Base-by-base conservation (phyloP, 2,797 vertebrate genomes). In the Danio albolineatus region DNA sequence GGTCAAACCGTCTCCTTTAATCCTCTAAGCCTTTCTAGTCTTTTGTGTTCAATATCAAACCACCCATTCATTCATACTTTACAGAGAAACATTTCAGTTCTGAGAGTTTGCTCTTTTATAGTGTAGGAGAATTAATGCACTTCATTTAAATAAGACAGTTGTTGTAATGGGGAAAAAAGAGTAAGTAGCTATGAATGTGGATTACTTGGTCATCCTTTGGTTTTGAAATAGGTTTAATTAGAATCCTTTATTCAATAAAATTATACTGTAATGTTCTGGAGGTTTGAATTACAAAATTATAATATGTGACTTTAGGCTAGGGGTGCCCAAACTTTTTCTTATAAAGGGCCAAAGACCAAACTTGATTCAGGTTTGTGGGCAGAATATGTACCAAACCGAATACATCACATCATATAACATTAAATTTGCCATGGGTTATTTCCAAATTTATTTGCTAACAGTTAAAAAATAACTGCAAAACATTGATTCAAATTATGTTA, bases 1-100 rank as follows among this genome's bases (percentile, higher is more conserved):
- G 94, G 91, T 14, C 57, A 51, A 28, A 6, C 21, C 3, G 3
- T 76, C 19, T 74, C 7, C 56, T 73, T 36, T n/a, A n/a, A n/a
- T 13, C 39, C 9, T 41, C 46, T 21, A 6, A 36, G 46, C 12
- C 53, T 53, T 53, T 41, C 49, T 41, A 54, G 28, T 8, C n/a
- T 70, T 70, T 13, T 4, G 48, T 70, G 16, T 54, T 19, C n/a
- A 53, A 7, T 41, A 13, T 49, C 5, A 67, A 49, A n/a, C 21
- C 10, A 28, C 6, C 54, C 57, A n/a, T n/a, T n/a, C 54, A 21
- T 57, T 57, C 19, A 57, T 56, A 57, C 19, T n/a, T n/a, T n/a
- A n/a, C 49, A 7, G 19, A 67, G 17, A 6, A 64, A 13, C 10
- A 12, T 19, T 44, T 43, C 19, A 9, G 41, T 43, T 4, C 46